These are phyloP conservation scores for Phocoena phocoena DNA, from an alignment of 2,113 vertebrate species.

Conservation along the genomic window DNA sequence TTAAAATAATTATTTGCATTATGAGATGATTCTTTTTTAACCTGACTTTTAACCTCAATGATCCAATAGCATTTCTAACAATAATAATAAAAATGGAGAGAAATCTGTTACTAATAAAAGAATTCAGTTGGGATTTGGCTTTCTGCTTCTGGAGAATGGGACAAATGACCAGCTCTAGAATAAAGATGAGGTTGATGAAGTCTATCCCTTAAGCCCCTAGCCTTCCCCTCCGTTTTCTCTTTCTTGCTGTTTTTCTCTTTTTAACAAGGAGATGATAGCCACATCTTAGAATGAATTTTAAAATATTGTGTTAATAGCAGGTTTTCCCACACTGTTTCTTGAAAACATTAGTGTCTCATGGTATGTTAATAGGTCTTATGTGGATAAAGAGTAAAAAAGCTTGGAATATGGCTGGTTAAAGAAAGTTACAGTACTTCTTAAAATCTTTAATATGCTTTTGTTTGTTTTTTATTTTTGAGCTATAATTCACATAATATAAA, in stretches of 20 bases:
- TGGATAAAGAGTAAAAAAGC: background rate
- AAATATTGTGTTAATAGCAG: background rate
- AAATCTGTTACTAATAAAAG: slow-evolving; percentile 41
- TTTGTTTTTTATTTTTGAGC: slow-evolving; percentile 19
- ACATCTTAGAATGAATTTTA: slow-evolving; percentile 10
- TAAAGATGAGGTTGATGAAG: background rate
- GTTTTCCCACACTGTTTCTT: background rate
- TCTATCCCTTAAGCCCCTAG: background rate
- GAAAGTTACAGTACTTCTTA: slow-evolving; percentile 5
- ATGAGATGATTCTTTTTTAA: slow-evolving; percentile 12
- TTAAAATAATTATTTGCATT: slow-evolving; percentile 40
- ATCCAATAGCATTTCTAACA: background rate
- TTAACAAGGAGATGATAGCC: background rate
- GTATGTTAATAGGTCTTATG: background rate
- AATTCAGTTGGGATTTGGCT: background rate
- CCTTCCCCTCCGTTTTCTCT: background rate
- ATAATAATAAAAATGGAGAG: background rate
- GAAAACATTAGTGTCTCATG: background rate
- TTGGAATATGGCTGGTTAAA: background rate
- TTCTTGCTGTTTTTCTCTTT: background rate
- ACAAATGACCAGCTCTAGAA: background rate
- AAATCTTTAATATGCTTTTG: background rate
- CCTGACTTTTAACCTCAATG: background rate
- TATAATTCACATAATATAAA: background rate
- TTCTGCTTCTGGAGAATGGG: slow-evolving; percentile 21